Evolutionary conservation across 2,888 invertebrate genomes (phyloP).

Genomic region (Nowickia ferox): DNA sequence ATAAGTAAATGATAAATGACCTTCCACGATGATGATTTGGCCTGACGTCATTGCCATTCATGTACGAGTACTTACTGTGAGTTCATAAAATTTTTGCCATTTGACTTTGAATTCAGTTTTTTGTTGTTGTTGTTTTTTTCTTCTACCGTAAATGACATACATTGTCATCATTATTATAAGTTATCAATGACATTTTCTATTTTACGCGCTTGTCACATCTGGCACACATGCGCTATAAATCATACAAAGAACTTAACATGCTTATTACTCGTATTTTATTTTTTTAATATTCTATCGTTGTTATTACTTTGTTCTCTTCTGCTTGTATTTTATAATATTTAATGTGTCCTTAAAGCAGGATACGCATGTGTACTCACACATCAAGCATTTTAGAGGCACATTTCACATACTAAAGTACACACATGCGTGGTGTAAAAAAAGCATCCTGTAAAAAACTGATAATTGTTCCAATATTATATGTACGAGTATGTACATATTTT

Average conservation of each 20-base stretch:
- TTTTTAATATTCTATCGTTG: slow-evolving; percentile 13
- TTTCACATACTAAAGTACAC: slow-evolving; percentile 1
- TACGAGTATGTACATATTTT: not conserved
- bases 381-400: slow-evolving; percentile 58
- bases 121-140: not conserved
- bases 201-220: slow-evolving; percentile 73
- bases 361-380: slow-evolving; percentile 70
- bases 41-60: slow-evolving; percentile 15
- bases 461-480: slow-evolving; percentile 37
- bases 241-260: slow-evolving; percentile 63
- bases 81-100: slow-evolving; percentile 20
- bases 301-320: not conserved
- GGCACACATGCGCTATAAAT: slow-evolving; percentile 72
- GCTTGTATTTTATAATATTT: not conserved
- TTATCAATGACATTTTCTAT: slow-evolving; percentile 65
- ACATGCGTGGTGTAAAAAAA: slow-evolving; percentile 51
- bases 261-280: slow-evolving; percentile 48
- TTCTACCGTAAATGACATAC: slow-evolving; percentile 20
- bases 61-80: not conserved
- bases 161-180: slow-evolving; percentile 42
- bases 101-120: slow-evolving; percentile 44
- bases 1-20: slow-evolving; percentile 63
- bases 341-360: slow-evolving; percentile 65
- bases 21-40: not conserved
- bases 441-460: slow-evolving; percentile 66